Evolutionary conservation across 2,888 invertebrate genomes (phyloP), one percentile per base, ranked within the genome.

Genomic region (Dynastes maya): DNA sequence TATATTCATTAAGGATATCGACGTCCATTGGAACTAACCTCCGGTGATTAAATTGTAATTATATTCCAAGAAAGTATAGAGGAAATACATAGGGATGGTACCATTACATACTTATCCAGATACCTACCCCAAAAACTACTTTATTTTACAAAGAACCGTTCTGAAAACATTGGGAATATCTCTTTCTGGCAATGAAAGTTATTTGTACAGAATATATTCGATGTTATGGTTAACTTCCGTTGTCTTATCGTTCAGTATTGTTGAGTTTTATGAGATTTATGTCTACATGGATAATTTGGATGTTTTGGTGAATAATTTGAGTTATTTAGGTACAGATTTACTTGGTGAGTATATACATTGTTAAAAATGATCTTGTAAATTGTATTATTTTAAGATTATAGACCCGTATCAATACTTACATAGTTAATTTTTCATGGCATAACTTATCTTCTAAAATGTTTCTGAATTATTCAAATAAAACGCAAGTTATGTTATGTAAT

Each of bases 191-290:
- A 13, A 67, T 11, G 74, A 79, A 63, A 68, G 55, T 45, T 74
- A 16, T 9, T 5, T 65, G n/a, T 79, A 79, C 40, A 55, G 40
- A 29, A 27, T 49, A 27, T 79, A 72, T 74, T 77, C 79, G 27
- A n/a, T 32, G 9, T 27, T 77, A 61, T 79, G 77, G 77, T 51
- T 79, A 13, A 64, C 32, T 5, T 79, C 79, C 2, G 72, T 79
- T 22, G 67, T 75, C 9, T 0, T 79, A 29, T 77, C 79, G 4
- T 77, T 77, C n/a, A 79, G 77, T 16, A 45, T 79, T 8, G 55
- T 79, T 11, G 79, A 79, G 49, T 72, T 79, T n/a, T 79, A 79
- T 53, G 79, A 79, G 37, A 61, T 79, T 22, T 79, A 79, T 32
- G 55, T 74, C 29, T 77, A 79, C 58, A 64, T 58, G 16, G 37